Evolutionary conservation across 2,888 invertebrate genomes (phyloP), one percentile per base, ranked within the genome.

Genomic region (Xylocampa areola): DNA sequence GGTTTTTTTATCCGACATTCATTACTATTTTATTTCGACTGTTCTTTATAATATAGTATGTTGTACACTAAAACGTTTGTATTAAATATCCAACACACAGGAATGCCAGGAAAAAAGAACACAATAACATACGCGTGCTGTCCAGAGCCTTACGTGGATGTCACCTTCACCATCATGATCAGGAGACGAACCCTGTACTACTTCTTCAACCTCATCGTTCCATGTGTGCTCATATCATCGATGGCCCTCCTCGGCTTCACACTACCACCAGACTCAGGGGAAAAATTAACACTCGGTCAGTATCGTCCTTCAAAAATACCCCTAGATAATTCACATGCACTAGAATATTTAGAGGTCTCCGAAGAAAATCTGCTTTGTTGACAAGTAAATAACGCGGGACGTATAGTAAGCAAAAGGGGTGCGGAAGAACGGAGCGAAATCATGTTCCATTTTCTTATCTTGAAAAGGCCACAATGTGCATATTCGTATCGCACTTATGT

Each of bases 191-290:
- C 99, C 43, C 95, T 99, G 82, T 99, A 99, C 95, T 99, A 99
- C 95, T 99, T 99, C 95, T 98, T 99, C 96, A 99, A 99, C 95
- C 96, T 99, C 92, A 99, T 99, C 92, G 98, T 99, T 85, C 99
- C 99, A 78, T 99, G 99, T 92, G 98, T 99, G 85, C 96, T 99
- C 85, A 99, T 99, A 90, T 98, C 99, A 69, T 98, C 99, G 77
- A 99, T 99, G 98, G 99, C 99, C 77, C 96, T 99, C 77, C 95
- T 99, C 83, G 98, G 99, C 76, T 99, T 99, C 95, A 98, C 99
- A 73, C 95, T 99, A 87, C 99, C 99, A 73, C 99, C 99, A 62
- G 99, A 99, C 89, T 98, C 98, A 41, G 98, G 98, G 81, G 98
- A 99, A 92, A 99, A 99, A 93, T 96, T 99, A 76, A 98, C 98